Conservation (phyloP, 1,140 invertebrate species). For the Harlomillsia oculata region DNA sequence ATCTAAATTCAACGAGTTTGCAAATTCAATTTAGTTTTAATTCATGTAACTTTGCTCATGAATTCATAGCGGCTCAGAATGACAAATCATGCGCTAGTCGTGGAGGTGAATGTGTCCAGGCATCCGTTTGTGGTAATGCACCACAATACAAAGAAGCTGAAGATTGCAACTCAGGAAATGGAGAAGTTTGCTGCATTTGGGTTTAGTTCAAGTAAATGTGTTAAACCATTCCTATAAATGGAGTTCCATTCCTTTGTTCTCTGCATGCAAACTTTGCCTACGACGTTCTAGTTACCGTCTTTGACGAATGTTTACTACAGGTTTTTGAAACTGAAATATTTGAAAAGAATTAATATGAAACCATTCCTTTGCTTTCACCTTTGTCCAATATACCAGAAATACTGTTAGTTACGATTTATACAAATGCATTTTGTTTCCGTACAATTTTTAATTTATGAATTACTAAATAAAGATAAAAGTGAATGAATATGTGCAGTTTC, state of each 20-base stretch:
- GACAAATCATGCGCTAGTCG: conserved; percentile 12
- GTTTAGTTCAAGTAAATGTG: conserved; percentile 3
- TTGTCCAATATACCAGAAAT: no score
- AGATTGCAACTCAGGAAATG: conserved; percentile 17
- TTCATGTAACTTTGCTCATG: not conserved
- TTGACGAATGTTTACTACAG: no score
- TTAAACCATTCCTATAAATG: not conserved
- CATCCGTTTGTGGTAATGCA: conserved; percentile 3
- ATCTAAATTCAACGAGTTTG: not conserved
- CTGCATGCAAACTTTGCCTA: no score
- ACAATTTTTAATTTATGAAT: no score
- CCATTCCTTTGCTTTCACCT: no score
- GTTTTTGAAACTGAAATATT: not conserved
- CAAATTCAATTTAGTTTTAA: not conserved
- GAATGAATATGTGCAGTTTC: no score
- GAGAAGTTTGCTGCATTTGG: conserved; percentile 24
- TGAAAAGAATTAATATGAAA: not conserved
- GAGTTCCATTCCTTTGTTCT: no score
- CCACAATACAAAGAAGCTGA: not conserved
- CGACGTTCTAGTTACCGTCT: no score
- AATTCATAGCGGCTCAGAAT: conserved; percentile 5
- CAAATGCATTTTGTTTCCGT: no score
- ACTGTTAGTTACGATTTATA: no score
- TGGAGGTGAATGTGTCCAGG: conserved; percentile 19
- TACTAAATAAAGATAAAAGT: no score